Evolutionary conservation across 2,888 invertebrate species (phyloP), one percentile per base, ranked within the genome.

Genomic region (Podotricha telesiphe): DNA sequence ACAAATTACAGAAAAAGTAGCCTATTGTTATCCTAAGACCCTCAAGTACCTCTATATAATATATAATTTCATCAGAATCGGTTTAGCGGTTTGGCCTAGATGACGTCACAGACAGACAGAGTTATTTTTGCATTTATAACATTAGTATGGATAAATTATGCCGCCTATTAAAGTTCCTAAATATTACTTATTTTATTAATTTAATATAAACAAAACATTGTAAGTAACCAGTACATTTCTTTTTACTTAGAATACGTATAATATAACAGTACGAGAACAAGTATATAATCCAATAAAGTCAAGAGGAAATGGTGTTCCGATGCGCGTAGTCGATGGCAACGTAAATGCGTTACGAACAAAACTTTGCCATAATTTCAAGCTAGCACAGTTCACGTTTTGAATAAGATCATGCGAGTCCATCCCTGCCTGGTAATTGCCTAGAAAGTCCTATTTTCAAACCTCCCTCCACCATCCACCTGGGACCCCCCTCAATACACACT

Each of bases 351-450:
- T 71, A 70, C 53, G 62, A 67, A 69, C 71, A 73, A 67, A 71
- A 67, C 73, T 71, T 66, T 64, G 64, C 61, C 67, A 70, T 73
- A 71, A 74, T 73, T 69, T 69, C 65, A 53, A 64, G 64, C 63
- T 61, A 63, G 69, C 34, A 69, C 63, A 65, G 67, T 69, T 70
- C 63, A 47, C 51, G 72, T 73, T 73, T 72, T 74, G 74, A 77
- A 77, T 77, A 76, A 77, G 77, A 75, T 77, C 74, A 73, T 76
- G 77, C 80, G 65, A 75, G 76, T 75, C 75, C 80, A 79, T 79
- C 73, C 79, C 74, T 79, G 81, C 80, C 79, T 86, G 86, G 88
- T 89, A 89, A 89, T 89, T 90, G 88, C 87, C 87, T 87, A 85
- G 88, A 85, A 88, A 84, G 86, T 86, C 86, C 86, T 81, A 83